These are phyloP conservation scores for Tromatobia lineatoria DNA, from an alignment of 2,888 invertebrate species.

Conservation along the genomic window DNA sequence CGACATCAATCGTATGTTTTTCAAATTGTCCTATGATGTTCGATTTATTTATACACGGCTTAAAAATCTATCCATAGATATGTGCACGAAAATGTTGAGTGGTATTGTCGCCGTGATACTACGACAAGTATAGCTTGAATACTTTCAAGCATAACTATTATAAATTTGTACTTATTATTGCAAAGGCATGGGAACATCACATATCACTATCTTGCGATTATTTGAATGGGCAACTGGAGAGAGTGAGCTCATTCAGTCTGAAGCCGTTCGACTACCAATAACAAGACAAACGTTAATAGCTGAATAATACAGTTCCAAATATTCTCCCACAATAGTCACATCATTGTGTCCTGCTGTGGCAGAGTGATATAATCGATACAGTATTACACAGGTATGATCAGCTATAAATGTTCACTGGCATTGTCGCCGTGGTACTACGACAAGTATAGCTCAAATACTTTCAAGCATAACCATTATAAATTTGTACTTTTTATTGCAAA, in stretches of 20 bases:
- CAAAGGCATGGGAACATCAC: too few species aligned
- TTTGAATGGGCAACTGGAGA: background rate
- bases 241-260: background rate
- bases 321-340: constrained; percentile 1
- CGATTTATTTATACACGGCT: too few species aligned
- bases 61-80: too few species aligned
- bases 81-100: too few species aligned
- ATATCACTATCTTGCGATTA: background rate
- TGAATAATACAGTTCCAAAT: constrained; percentile 7
- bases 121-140: background rate
- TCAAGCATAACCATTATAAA: background rate
- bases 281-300: background rate
- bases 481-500: background rate
- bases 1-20: too few species aligned
- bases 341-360: background rate
- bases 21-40: too few species aligned
- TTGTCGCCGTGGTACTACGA: too few species aligned
- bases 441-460: background rate
- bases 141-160: background rate
- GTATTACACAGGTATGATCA: constrained; percentile 47
- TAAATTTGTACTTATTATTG: background rate
- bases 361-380: constrained; percentile 42
- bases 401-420: too few species aligned
- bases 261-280: background rate
- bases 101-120: too few species aligned